phyloP scores from a whole-genome alignment of 2,113 vertebrate genomes.

The Crotalus helleri region DNA sequence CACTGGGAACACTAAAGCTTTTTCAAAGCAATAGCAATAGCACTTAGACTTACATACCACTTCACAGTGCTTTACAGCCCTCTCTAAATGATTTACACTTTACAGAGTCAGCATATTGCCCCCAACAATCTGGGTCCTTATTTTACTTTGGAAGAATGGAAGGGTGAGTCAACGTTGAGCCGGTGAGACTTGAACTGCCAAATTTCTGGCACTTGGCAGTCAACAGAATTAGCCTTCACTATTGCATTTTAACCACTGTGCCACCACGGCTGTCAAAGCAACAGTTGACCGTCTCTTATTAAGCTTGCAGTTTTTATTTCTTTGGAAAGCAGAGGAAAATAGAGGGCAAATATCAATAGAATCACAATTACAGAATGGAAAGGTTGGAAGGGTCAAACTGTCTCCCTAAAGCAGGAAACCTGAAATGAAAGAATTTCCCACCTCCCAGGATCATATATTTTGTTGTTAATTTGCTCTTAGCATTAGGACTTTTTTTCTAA shows the following conservation, averaged over 20 bases:
- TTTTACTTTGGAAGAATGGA: neutral
- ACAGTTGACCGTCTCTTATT: neutral
- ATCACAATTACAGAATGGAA: neutral
- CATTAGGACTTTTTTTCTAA: neutral
- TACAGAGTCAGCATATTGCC: neutral
- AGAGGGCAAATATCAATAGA: neutral
- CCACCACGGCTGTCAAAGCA: neutral
- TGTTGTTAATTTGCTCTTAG: neutral
- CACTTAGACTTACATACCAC: neutral
- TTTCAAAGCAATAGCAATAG: neutral
- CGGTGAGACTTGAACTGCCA: neutral
- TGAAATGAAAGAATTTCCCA: neutral
- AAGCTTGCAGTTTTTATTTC: neutral
- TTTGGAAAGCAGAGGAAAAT: neutral
- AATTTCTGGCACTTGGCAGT: neutral
- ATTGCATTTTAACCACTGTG: neutral
- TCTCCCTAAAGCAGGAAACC: neutral
- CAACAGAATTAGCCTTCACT: neutral
- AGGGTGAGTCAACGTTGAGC: neutral
- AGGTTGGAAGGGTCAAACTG: neutral
- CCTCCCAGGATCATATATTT: neutral
- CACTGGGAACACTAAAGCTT: neutral
- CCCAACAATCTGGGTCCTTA: neutral
- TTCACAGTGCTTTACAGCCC: neutral
- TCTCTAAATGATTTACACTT: neutral